phyloP scores from a whole-genome alignment of 2,888 invertebrate species.

The Eupeodes latifasciatus region DNA sequence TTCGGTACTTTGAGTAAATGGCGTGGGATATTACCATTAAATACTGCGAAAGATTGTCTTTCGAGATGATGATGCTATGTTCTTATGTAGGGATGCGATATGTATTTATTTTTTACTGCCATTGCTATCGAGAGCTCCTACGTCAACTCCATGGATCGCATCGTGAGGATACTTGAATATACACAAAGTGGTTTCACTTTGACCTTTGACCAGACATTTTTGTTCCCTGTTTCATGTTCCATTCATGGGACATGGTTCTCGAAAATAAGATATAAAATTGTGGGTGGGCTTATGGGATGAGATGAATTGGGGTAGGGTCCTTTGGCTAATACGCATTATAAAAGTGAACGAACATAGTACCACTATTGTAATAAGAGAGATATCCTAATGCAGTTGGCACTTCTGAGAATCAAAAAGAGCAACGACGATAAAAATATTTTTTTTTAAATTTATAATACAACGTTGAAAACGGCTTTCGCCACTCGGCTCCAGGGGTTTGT shows the following conservation, averaged over 20 bases:
- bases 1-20: constrained; percentile 46
- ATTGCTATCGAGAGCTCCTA: not conserved
- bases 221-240: not conserved
- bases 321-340: constrained; percentile 2
- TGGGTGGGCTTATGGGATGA: not conserved
- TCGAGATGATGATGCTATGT: not conserved
- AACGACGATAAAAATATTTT: not conserved
- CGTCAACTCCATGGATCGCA: constrained; percentile 11
- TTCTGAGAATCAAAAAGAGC: not conserved
- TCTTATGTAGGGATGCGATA: constrained; percentile 20
- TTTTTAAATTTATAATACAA: constrained; percentile 25
- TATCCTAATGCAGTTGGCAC: not conserved
- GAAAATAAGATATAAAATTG: constrained; percentile 32
- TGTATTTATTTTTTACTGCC: not conserved
- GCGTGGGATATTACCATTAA: constrained; percentile 45
- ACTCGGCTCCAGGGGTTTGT: not conserved
- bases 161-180: not conserved
- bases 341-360: not conserved
- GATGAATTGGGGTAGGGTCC: not conserved
- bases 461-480: constrained; percentile 40
- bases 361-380: not conserved
- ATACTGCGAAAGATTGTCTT: constrained; percentile 33
- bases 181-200: constrained; percentile 55
- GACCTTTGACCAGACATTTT: constrained; percentile 58
- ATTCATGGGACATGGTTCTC: not conserved